Conservation (phyloP, 2,113 vertebrate species). For the Miniopterus natalensis region DNA sequence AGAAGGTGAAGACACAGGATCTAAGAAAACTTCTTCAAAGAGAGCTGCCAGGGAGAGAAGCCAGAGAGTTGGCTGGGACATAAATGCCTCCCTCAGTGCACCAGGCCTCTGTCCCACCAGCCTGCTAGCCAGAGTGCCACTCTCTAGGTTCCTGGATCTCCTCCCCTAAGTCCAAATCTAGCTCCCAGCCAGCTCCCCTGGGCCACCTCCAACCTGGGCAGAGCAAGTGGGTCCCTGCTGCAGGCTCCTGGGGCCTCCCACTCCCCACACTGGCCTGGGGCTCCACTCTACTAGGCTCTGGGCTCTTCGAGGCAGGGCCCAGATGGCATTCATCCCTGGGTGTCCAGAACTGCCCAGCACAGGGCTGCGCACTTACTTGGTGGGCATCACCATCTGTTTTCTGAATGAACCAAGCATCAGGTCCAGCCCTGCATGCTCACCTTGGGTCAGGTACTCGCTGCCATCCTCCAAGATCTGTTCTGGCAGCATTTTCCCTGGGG, state of each 20-base stretch:
- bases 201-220: neutral
- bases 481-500: slow-evolving; percentile 81
- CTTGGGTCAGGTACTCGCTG: slow-evolving; percentile 82
- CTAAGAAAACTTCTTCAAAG: slow-evolving; percentile 85
- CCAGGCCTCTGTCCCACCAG: accelerated
- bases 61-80: neutral
- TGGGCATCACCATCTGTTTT: accelerated
- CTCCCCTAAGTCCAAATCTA: neutral
- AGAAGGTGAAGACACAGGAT: slow-evolving; percentile 60
- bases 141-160: neutral
- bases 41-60: slow-evolving; percentile 78
- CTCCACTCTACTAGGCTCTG: neutral
- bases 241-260: neutral
- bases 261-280: neutral
- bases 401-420: neutral
- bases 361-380: neutral
- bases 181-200: neutral
- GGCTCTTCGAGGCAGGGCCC: neutral
- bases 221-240: neutral
- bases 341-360: neutral
- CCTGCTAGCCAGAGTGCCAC: neutral
- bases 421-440: slow-evolving; percentile 67
- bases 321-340: neutral
- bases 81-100: accelerated
- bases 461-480: slow-evolving; percentile 79